Percentiles rank a stretch among this genome's conserved stretches.
These are phyloP conservation scores for Xiphophorus hellerii DNA, from an alignment of 2,113 vertebrate genomes.

Conservation along the genomic window DNA sequence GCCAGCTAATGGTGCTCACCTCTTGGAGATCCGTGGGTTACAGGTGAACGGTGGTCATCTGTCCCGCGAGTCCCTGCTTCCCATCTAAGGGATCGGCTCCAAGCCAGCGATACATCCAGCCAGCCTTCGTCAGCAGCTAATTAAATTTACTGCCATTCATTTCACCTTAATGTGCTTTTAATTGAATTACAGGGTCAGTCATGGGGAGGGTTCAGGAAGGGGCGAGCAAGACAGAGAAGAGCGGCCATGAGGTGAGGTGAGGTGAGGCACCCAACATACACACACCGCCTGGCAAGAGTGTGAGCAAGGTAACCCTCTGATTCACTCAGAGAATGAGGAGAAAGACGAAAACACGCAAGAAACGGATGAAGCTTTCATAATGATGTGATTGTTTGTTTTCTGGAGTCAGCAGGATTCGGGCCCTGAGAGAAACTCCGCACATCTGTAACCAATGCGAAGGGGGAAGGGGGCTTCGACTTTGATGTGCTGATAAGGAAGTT, in stretches of 20 bases:
- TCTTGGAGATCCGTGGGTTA: slow-evolving; percentile 19
- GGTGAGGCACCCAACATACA: slow-evolving; percentile 43
- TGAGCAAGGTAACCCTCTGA: slow-evolving; percentile 57
- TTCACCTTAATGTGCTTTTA: slow-evolving; percentile 81
- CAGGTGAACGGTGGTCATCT: slow-evolving; percentile 11
- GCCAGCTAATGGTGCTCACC: slow-evolving; percentile 15
- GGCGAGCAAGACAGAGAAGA: slow-evolving; percentile 58
- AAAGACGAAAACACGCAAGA: not conserved
- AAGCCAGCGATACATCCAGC: slow-evolving; percentile 44
- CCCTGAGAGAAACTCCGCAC: slow-evolving; percentile 39
- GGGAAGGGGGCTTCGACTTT: slow-evolving; percentile 13
- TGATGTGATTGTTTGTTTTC: slow-evolving; percentile 44
- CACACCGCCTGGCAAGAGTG: slow-evolving; percentile 51
- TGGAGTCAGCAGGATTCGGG: slow-evolving; percentile 50
- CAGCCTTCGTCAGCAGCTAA: slow-evolving; percentile 77
- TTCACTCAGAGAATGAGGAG: not conserved
- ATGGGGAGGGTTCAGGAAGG: slow-evolving; percentile 63
- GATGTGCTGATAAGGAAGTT: slow-evolving; percentile 56
- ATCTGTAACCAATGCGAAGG: slow-evolving; percentile 13
- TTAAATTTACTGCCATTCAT: slow-evolving; percentile 80
- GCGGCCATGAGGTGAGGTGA: slow-evolving; percentile 35
- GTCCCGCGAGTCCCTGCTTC: slow-evolving; percentile 8
- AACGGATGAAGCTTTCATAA: slow-evolving; percentile 30
- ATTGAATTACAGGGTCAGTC: slow-evolving; percentile 78
- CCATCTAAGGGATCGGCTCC: slow-evolving; percentile 20